phyloP scores from a whole-genome alignment of 2,888 invertebrate genomes.

The Nomada fabriciana region DNA sequence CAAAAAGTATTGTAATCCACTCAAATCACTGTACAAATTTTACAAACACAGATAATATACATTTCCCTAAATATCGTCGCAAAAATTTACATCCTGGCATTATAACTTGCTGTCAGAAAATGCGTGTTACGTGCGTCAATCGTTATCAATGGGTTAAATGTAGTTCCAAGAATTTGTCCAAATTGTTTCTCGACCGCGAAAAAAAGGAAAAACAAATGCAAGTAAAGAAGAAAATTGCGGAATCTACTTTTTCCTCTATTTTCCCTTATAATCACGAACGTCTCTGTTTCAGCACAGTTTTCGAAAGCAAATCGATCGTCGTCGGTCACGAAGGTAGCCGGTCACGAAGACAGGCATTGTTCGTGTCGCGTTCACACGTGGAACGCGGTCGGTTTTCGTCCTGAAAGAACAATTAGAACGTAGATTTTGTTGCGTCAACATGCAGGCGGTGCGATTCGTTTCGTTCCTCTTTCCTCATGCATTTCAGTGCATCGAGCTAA shows the following conservation, averaged over 20 bases:
- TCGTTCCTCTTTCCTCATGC: conserved; percentile 73
- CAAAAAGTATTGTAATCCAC: too few relatives aligned
- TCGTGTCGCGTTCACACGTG: conserved; percentile 48
- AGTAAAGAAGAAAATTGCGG: too few relatives aligned
- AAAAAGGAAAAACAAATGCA: neutral
- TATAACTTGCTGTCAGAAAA: too few relatives aligned
- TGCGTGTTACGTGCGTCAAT: neutral
- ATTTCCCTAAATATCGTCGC: too few relatives aligned
- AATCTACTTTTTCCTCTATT: neutral
- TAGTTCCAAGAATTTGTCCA: neutral
- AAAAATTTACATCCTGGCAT: too few relatives aligned
- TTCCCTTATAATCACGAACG: neutral
- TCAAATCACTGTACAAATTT: too few relatives aligned
- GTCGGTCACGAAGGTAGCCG: conserved; percentile 27
- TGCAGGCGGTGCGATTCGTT: conserved; percentile 78
- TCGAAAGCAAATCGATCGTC: conserved; percentile 13
- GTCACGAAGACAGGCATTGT: conserved; percentile 15
- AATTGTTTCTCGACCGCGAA: neutral
- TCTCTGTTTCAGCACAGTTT: conserved; percentile 33
- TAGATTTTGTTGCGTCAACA: conserved; percentile 74
- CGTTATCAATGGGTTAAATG: conserved; percentile 8
- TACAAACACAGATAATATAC: too few relatives aligned
- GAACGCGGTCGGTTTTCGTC: conserved; percentile 62
- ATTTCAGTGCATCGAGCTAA: conserved; percentile 80
- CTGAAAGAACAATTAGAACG: conserved; percentile 75